A percentile compares a stretch with the other conserved stretches of the same genome.
These are phyloP conservation scores for Apotomis betuletana DNA, from an alignment of 2,888 invertebrate species.

Conservation along the genomic window DNA sequence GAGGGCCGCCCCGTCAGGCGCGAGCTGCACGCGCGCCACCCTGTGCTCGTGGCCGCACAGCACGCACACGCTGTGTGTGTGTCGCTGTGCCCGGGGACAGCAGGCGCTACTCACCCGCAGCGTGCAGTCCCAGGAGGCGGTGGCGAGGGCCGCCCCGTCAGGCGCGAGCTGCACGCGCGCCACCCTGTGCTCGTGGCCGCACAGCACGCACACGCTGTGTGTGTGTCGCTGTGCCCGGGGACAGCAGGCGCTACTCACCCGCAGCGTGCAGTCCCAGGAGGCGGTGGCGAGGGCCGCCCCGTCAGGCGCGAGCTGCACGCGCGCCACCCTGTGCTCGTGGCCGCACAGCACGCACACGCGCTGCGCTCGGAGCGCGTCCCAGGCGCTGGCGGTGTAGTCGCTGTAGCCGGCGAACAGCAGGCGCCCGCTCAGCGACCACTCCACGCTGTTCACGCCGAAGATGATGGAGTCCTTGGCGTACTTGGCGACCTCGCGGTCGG, in stretches of 20 bases:
- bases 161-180: constrained; percentile 88
- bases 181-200: constrained; percentile 85
- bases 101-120: constrained; percentile 53
- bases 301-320: constrained; percentile 88
- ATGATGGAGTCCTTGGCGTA: constrained; percentile 98
- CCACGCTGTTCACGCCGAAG: constrained; percentile 98
- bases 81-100: no score
- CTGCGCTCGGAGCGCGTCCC: constrained; percentile 96
- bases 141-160: constrained; percentile 98
- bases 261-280: constrained; percentile 90
- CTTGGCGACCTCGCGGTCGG: constrained; percentile 97
- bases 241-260: constrained; percentile 48
- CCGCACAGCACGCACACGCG: constrained; percentile 99
- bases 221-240: no score
- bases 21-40: constrained; percentile 86
- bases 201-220: constrained; percentile 83
- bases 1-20: constrained; percentile 98
- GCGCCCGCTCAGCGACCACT: constrained; percentile 97
- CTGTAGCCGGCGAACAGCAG: constrained; percentile 94
- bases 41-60: constrained; percentile 84
- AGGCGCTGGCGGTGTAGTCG: constrained; percentile 98
- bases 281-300: constrained; percentile 98
- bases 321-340: constrained; percentile 85
- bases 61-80: constrained; percentile 74
- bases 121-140: constrained; percentile 95